These are phyloP conservation scores for Tineola bisselliella DNA, from an alignment of 2,888 invertebrate genomes.

Conservation along the genomic window DNA sequence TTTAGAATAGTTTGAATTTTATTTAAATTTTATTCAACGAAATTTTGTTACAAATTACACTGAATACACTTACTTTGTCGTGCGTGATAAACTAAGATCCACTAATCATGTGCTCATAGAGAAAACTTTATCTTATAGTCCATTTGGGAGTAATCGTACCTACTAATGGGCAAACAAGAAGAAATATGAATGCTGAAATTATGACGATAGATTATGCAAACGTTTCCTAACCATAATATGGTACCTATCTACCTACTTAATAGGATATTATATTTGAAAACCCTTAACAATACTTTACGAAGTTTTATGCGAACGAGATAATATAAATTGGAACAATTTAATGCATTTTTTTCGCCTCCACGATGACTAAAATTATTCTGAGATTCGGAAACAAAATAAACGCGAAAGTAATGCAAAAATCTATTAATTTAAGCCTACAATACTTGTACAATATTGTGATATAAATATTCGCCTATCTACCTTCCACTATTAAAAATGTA, in stretches of 20 bases:
- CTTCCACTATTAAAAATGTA: no score
- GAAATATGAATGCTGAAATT: background rate
- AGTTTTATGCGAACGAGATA: no score
- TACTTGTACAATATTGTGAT: no score
- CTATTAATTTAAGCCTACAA: no score
- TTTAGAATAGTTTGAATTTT: constrained; percentile 1
- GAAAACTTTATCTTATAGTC: background rate
- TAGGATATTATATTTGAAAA: no score
- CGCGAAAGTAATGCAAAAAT: no score
- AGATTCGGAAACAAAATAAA: no score
- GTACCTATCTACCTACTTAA: background rate
- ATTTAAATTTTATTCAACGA: background rate
- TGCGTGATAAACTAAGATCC: background rate
- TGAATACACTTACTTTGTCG: background rate
- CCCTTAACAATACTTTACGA: no score
- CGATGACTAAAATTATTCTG: no score
- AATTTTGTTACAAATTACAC: background rate
- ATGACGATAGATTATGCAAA: background rate
- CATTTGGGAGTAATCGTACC: background rate
- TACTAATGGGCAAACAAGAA: background rate
- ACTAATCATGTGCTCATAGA: background rate
- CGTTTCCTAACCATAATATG: background rate
- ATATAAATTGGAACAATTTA: no score
- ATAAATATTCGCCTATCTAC: no score
- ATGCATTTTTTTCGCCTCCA: no score